phyloP scores from a whole-genome alignment of 2,113 vertebrate genomes.

The Isichthys henryi region DNA sequence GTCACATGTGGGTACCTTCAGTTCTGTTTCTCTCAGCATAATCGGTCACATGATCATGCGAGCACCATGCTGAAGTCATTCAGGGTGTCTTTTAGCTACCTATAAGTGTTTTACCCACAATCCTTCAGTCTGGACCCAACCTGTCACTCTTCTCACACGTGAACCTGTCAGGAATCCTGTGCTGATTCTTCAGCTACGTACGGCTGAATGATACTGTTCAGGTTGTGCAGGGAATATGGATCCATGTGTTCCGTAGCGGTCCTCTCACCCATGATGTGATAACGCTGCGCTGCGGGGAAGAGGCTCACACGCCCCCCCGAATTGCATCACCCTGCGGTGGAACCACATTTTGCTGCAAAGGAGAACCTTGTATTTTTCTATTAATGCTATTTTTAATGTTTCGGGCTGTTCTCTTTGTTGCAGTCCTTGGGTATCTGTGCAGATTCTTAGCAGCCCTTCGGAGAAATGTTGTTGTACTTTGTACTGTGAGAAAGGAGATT shows the following conservation, averaged over 20 bases:
- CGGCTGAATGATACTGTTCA: neutral
- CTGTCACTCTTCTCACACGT: neutral
- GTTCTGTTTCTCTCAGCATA: neutral
- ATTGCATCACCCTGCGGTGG: neutral
- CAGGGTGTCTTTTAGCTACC: neutral
- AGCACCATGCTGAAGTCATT: neutral
- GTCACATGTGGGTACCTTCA: neutral
- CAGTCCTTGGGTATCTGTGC: constrained; percentile 55
- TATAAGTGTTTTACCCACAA: neutral
- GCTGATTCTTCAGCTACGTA: neutral
- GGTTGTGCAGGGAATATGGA: neutral
- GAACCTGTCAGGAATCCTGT: neutral
- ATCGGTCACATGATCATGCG: neutral
- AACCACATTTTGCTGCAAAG: constrained; percentile 24
- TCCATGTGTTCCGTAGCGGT: neutral
- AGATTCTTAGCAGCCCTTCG: constrained; percentile 48
- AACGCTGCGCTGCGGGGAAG: neutral
- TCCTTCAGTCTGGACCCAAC: neutral
- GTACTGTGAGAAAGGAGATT: constrained; percentile 28
- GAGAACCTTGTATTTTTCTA: constrained; percentile 51
- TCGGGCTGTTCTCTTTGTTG: constrained; percentile 44
- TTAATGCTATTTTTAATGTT: constrained; percentile 58
- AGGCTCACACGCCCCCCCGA: neutral
- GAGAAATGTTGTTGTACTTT: constrained; percentile 27
- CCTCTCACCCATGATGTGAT: neutral